Evolutionary conservation across 1,140 invertebrate genomes (phyloP), one percentile per base, ranked within the genome.

Genomic region (Hycleus cichorii): DNA sequence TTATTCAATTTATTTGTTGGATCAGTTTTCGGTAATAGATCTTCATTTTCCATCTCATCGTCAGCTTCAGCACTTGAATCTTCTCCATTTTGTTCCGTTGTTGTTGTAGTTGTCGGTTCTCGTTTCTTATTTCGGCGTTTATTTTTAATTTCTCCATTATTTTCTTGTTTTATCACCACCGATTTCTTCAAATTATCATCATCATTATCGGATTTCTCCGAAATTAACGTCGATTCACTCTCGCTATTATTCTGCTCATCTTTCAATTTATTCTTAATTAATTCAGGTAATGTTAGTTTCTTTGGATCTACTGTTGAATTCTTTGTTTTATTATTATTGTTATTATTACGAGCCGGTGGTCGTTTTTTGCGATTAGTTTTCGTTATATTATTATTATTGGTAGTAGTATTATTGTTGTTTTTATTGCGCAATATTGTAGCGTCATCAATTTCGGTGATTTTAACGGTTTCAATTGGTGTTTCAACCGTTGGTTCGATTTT

Each of bases 41-140:
- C 80, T 52, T 83, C 80, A 26, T 80, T 77, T 63, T 83, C 80
- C 80, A 81, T 81, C 68, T 83, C 80, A 66, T 83, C 80, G 69
- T 81, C 80, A 18, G 79, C 80, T 68, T 83, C 81, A 3, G 80
- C 80, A 24, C 78, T 81, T 0, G 80, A 83, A 69, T 82, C 80
- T 71, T 83, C 81, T 32, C 73, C 78, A 69, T 82, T 80, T 71
- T 83, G 80, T 32, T 73, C 78, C 25, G 74, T 76, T 7, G 75
- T 75, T 62, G 77, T 73, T 39, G 65, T 65, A 10, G 65, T 60
- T 27, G 66, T 49, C 18, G 56, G 58, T 67, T 69, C 55, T 47
- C 27, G 27, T 32, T 62, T 60, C 64, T 62, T 12, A 72, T 64
- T 2, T 69, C 69, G 18, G 2, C 18, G 18, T 18, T 0, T 68